Evolutionary conservation across 2,888 invertebrate genomes (phyloP).

Genomic region (Myathropa florea): DNA sequence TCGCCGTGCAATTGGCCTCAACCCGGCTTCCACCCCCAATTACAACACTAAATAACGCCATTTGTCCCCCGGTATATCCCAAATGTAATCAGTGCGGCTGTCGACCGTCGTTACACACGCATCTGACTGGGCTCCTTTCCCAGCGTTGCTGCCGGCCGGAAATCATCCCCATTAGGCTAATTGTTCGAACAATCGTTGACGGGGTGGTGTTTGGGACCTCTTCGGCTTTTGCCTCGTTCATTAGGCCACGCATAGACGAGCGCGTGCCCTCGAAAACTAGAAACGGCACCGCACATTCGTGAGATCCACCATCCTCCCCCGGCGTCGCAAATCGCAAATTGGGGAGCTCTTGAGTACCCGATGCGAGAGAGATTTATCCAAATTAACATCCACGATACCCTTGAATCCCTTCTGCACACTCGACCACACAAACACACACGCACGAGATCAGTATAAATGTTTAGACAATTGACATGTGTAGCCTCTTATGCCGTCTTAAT

Average conservation of each 20-base stretch:
- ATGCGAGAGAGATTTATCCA: conserved; percentile 39
- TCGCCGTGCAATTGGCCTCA: no score
- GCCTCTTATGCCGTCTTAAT: conserved; percentile 2
- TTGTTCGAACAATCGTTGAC: conserved; percentile 46
- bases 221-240: conserved; percentile 7
- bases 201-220: neutral
- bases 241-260: conserved; percentile 39
- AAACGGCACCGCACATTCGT: neutral
- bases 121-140: neutral
- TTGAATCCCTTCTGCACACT: conserved; percentile 4
- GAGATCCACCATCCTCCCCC: conserved; percentile 17
- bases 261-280: conserved; percentile 3
- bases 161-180: conserved; percentile 56
- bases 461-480: conserved; percentile 58
- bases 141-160: conserved; percentile 22
- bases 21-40: conserved; percentile 32
- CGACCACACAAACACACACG: conserved; percentile 1
- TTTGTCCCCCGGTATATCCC: conserved; percentile 13
- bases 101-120: neutral
- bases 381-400: conserved; percentile 43
- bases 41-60: conserved; percentile 54
- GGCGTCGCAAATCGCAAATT: no score
- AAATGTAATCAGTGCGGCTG: conserved; percentile 30
- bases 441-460: conserved; percentile 15
- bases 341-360: conserved; percentile 18